Evolutionary conservation across 2,113 vertebrate species (phyloP), one percentile per base, ranked within the genome.

Genomic region (Pyrgilauda ruficollis): DNA sequence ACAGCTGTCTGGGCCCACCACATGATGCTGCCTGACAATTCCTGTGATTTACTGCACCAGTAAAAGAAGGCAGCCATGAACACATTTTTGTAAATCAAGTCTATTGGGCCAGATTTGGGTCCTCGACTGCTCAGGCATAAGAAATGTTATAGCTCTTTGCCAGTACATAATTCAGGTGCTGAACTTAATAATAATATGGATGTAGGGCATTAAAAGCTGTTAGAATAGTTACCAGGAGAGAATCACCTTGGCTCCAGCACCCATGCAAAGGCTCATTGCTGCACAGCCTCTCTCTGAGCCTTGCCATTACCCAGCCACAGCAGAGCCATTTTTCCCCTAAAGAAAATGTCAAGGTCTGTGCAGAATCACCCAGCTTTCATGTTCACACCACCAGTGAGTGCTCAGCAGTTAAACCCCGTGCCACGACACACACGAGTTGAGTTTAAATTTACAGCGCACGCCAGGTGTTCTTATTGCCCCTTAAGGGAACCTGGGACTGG

Each of bases 361-460:
- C 55, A 75, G 78, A 89, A 70, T 9, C 52, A 4, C 27, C 19
- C 18, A 1, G 61, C 27, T 26, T 37, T 27, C 21, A 2, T 0
- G 13, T 15, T 24, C 18, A n/a, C 37, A 4, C 1, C 6, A 0
- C 7, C 15, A 30, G 62, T 1, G 21, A 41, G 8, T 0, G 11
- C 2, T 58, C 56, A 50, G 77, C 5, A 2, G 27, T 59, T 43
- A 64, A 91, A 72, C 62, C 26, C 56, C 2, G 5, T 35, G 86
- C 62, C 63, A 15, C 4, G 35, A 37, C 63, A 16, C 6, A 14
- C 59, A 59, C 1, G 19, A 41, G 23, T 10, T 43, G 75, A 56
- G 72, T 11, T 91, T 4, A 66, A 49, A 96, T 92, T 92, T 82
- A 76, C 77, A 59, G 70, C 0, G 18, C 85, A 30, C 41, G 11